Percentiles rank a stretch among this genome's conserved stretches.
Evolutionary conservation across 2,113 vertebrate species (phyloP).

Genomic region (Lipotes vexillifer): DNA sequence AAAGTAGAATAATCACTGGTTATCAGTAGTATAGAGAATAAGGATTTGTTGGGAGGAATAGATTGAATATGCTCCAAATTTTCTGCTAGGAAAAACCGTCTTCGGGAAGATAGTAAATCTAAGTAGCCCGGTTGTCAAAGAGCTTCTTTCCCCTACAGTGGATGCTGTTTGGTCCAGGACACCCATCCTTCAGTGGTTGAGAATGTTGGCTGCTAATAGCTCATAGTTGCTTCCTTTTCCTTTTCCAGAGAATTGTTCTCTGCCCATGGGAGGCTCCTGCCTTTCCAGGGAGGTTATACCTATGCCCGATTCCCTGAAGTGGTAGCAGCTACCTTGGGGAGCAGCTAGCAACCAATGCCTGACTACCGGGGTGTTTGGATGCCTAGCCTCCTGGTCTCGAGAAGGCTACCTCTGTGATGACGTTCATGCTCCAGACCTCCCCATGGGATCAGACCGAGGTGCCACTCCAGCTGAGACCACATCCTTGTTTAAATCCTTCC

Average conservation of each 20-base stretch:
- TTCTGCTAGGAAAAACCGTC: not conserved
- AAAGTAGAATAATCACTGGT: not conserved
- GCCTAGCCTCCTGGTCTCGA: not conserved
- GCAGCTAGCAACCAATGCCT: no score
- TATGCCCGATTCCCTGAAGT: not conserved
- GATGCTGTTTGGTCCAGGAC: fast-evolving
- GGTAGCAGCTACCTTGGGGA: not conserved
- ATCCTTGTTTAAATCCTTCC: not conserved
- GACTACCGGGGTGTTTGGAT: not conserved
- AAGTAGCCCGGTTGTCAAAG: no score
- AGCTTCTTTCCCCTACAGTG: fast-evolving
- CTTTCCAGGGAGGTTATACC: not conserved
- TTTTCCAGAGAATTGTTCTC: not conserved
- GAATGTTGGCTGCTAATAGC: not conserved
- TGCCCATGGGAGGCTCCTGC: not conserved
- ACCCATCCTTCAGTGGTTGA: not conserved
- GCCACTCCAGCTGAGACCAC: not conserved
- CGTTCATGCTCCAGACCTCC: no score
- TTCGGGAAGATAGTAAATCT: not conserved
- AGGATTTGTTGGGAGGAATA: not conserved
- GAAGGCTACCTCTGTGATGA: not conserved
- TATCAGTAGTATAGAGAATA: not conserved
- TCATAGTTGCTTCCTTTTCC: not conserved
- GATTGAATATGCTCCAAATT: not conserved
- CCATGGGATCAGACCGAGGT: not conserved